These are phyloP conservation scores for Okamejei kenojei DNA, from an alignment of 2,797 vertebrate species.

Conservation along the genomic window DNA sequence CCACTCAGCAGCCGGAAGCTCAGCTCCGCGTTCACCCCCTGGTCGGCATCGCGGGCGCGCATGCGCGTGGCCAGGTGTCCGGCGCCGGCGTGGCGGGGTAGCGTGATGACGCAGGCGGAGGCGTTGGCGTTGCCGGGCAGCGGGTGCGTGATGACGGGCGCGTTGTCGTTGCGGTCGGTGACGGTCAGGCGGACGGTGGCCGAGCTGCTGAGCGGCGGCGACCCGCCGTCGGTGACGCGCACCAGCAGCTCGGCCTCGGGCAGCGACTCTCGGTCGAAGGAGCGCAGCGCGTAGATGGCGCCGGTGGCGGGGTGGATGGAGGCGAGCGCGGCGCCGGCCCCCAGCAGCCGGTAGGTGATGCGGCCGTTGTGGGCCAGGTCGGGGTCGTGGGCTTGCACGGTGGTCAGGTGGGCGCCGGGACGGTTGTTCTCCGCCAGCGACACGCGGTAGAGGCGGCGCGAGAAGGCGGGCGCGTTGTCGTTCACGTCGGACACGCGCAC, in stretches of 20 bases:
- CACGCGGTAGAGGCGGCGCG: constrained; percentile 71
- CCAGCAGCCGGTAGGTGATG: constrained; percentile 77
- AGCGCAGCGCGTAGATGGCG: constrained; percentile 81
- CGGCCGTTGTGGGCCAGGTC: constrained; percentile 80
- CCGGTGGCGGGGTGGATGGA: constrained; percentile 83
- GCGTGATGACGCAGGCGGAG: constrained; percentile 50
- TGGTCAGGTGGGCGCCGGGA: constrained; percentile 79
- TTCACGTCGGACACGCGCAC: constrained; percentile 82
- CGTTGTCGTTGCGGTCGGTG: constrained; percentile 72
- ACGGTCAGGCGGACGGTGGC: constrained; percentile 77
- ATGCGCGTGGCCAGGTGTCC: constrained; percentile 55
- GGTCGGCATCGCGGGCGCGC: constrained; percentile 54
- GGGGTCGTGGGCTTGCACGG: constrained; percentile 69
- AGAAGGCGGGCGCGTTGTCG: constrained; percentile 79
- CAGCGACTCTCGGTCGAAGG: constrained; percentile 87
- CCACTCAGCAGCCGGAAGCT: constrained; percentile 51
- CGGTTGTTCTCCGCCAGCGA: constrained; percentile 79
- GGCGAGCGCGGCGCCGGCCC: constrained; percentile 79
- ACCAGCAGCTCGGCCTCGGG: constrained; percentile 76
- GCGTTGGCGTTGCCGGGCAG: constrained; percentile 50
- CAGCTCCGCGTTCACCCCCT: constrained; percentile 53
- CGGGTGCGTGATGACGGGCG: constrained; percentile 54
- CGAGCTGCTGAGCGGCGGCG: constrained; percentile 79
- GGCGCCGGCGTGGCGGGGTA: constrained; percentile 50
- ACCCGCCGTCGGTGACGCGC: constrained; percentile 80